phyloP scores from a whole-genome alignment of 2,113 vertebrate genomes.

The Bubalus kerabau region DNA sequence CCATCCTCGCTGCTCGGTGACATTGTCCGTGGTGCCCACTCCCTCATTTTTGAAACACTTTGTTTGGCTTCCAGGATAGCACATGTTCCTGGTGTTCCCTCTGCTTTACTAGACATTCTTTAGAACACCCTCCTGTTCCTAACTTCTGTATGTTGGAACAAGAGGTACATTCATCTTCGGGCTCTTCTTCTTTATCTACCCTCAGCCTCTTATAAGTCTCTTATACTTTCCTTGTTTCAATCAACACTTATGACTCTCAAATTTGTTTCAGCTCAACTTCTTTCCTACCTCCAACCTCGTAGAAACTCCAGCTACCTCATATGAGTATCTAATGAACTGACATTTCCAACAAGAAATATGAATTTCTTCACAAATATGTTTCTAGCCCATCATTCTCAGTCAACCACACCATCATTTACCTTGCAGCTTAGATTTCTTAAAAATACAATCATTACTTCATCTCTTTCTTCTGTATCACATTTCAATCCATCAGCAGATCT shows the following conservation, averaged over 20 bases:
- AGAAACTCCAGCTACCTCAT: not conserved
- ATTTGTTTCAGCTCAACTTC: not conserved
- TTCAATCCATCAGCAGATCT: not conserved
- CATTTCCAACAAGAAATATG: not conserved
- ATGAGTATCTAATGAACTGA: not conserved
- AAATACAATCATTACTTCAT: not conserved
- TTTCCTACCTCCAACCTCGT: not conserved
- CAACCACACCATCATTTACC: not conserved
- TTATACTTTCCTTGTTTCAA: not conserved
- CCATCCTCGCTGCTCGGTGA: not conserved
- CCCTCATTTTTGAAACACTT: not conserved
- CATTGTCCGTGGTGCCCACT: not conserved
- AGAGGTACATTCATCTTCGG: not conserved
- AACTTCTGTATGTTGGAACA: not conserved
- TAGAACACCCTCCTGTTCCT: not conserved
- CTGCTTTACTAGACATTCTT: not conserved
- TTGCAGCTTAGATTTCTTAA: not conserved
- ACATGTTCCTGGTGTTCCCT: not conserved
- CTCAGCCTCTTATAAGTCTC: not conserved
- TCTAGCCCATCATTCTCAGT: not conserved
- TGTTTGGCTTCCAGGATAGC: not conserved
- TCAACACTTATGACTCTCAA: not conserved
- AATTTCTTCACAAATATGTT: not conserved
- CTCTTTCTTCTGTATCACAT: not conserved
- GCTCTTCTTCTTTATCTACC: not conserved